Percentiles rank a stretch among this genome's conserved stretches.
These are phyloP conservation scores for Camponotus floridanus DNA, from an alignment of 1,140 invertebrate species.

Conservation along the genomic window DNA sequence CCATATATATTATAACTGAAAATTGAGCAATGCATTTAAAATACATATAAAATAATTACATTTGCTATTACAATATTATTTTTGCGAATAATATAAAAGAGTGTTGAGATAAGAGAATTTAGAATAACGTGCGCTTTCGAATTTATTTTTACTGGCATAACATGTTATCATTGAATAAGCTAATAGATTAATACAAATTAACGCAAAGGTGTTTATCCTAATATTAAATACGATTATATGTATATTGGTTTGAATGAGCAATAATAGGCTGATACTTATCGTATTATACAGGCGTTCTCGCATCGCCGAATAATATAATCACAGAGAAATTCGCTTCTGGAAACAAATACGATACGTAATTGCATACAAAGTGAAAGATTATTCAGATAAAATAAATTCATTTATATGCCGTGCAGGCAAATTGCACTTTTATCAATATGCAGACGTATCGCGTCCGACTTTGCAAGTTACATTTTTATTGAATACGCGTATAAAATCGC, in stretches of 20 bases:
- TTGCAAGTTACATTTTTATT: slow-evolving; percentile 34
- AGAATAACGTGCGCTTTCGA: background rate
- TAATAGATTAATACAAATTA: slow-evolving; percentile 41
- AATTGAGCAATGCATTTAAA: too few species aligned
- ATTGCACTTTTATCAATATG: slow-evolving; percentile 57
- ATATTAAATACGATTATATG: slow-evolving; percentile 19
- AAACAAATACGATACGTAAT: slow-evolving; percentile 43
- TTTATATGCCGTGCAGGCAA: slow-evolving; percentile 50
- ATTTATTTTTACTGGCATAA: background rate
- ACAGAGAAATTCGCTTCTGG: slow-evolving; percentile 5
- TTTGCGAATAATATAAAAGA: background rate
- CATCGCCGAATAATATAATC: slow-evolving; percentile 56
- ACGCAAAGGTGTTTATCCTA: slow-evolving; percentile 49
- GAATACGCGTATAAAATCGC: slow-evolving; percentile 18
- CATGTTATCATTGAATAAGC: background rate
- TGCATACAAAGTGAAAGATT: slow-evolving; percentile 62
- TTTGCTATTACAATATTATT: background rate
- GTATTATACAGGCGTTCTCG: slow-evolving; percentile 41
- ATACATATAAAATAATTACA: too few species aligned
- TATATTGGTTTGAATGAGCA: background rate
- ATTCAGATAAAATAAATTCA: slow-evolving; percentile 54
- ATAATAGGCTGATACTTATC: slow-evolving; percentile 62
- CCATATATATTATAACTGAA: too few species aligned
- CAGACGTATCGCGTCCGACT: slow-evolving; percentile 33
- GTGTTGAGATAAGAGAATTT: too few species aligned